These are phyloP conservation scores for Plumapathes pennacea DNA, from an alignment of 92 coral and sea anemone species.

Conservation along the genomic window DNA sequence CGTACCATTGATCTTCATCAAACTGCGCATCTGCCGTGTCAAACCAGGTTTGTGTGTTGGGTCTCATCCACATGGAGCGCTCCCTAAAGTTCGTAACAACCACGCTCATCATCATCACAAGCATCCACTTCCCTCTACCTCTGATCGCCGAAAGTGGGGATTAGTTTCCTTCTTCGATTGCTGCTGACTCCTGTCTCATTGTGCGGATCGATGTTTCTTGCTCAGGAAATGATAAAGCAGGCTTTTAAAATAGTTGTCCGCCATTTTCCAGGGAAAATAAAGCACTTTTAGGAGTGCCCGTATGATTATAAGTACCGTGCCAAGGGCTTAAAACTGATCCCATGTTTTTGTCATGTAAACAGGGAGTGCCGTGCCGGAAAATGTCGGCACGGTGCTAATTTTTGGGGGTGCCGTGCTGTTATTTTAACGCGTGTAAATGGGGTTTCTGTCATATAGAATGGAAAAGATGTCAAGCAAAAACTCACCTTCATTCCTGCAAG, in stretches of 20 bases:
- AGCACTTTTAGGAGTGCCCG: neutral
- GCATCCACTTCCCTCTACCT: neutral
- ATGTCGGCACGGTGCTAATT: slow-evolving; percentile 10
- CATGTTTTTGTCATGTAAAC: slow-evolving; percentile 1
- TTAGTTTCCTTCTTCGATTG: neutral
- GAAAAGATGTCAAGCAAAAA: no score
- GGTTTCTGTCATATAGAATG: no score
- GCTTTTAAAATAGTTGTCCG: neutral
- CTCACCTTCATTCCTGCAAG: no score
- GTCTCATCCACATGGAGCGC: slow-evolving; percentile 9
- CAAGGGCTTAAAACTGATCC: neutral
- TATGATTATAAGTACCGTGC: slow-evolving; percentile 1
- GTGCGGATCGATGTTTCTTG: neutral
- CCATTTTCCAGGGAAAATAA: slow-evolving; percentile 11
- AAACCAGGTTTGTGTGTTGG: slow-evolving; percentile 13
- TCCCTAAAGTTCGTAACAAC: slow-evolving; percentile 3
- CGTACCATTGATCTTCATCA: slow-evolving; percentile 49
- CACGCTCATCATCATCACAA: slow-evolving; percentile 6
- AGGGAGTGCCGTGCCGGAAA: no score
- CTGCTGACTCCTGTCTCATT: neutral
- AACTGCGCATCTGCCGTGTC: slow-evolving; percentile 40
- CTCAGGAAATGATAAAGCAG: slow-evolving; percentile 1
- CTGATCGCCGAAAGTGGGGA: neutral
- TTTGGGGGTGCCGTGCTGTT: neutral
- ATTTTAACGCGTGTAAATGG: slow-evolving; percentile 1